Percentiles rank a stretch among this genome's conserved stretches.
phyloP scores from a whole-genome alignment of 2,113 vertebrate genomes.

The Chelonoidis abingdonii region DNA sequence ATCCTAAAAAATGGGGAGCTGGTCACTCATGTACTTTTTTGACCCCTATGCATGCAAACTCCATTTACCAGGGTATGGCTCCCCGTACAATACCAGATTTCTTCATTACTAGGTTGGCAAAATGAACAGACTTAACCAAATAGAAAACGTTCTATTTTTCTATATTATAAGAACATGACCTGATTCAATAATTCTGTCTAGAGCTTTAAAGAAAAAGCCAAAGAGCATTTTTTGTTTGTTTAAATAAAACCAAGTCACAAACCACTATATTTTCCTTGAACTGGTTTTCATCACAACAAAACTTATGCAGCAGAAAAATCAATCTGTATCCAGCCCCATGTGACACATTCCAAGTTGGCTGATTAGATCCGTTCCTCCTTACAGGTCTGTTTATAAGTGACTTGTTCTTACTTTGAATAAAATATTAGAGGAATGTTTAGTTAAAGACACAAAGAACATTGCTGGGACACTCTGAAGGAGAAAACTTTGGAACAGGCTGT shows the following conservation, averaged over 20 bases:
- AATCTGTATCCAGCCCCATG: slow-evolving; percentile 43
- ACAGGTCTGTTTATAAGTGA: slow-evolving; percentile 9
- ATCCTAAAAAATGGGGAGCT: background rate
- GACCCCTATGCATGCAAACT: background rate
- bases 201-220: background rate
- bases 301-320: slow-evolving; percentile 11
- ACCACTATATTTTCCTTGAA: background rate
- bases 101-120: background rate
- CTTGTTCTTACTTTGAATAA: background rate
- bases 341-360: background rate
- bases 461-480: background rate
- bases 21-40: background rate
- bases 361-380: background rate
- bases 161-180: background rate
- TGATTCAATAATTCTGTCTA: background rate
- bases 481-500: background rate
- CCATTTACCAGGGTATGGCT: background rate
- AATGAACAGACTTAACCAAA: background rate
- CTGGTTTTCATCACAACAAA: background rate
- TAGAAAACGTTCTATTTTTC: background rate
- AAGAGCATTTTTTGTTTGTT: background rate
- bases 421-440: background rate
- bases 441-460: background rate
- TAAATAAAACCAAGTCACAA: slow-evolving; percentile 23
- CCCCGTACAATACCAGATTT: background rate